Conservation (phyloP, 2,888 invertebrate species). For the Eretmocerus hayati region DNA sequence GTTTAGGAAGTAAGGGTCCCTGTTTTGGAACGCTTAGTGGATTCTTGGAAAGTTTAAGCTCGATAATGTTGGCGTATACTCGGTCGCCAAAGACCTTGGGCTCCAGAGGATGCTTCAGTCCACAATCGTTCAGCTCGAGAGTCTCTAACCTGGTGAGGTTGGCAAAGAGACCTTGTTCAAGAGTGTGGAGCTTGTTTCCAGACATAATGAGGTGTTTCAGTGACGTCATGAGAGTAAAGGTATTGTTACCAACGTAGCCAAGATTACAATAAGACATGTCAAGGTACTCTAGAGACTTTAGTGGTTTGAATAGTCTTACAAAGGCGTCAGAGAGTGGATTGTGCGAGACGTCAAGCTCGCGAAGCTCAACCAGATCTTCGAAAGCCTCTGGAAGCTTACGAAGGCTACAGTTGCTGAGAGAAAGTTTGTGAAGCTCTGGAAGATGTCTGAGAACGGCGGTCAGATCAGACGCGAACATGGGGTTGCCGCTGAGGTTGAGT, state of each 20-base stretch:
- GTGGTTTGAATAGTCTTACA: constrained; percentile 57
- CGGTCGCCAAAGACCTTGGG: constrained; percentile 63
- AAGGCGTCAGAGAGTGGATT: constrained; percentile 65
- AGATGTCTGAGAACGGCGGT: constrained; percentile 60
- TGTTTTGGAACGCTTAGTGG: constrained; percentile 56
- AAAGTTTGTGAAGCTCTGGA: constrained; percentile 58
- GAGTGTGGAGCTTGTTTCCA: constrained; percentile 59
- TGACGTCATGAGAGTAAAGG: constrained; percentile 63
- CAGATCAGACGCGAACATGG: constrained; percentile 61
- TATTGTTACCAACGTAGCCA: constrained; percentile 57
- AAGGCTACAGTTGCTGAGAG: constrained; percentile 61
- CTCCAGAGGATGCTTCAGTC: constrained; percentile 57
- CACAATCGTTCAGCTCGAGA: constrained; percentile 63
- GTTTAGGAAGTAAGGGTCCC: constrained; percentile 58
- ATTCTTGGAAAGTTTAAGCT: constrained; percentile 63
- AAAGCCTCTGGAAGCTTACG: constrained; percentile 61
- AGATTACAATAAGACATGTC: constrained; percentile 70
- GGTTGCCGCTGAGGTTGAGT: constrained; percentile 61
- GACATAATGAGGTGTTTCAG: constrained; percentile 61
- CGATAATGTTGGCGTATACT: constrained; percentile 58
- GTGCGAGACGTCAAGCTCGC: constrained; percentile 63
- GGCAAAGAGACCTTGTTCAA: constrained; percentile 62
- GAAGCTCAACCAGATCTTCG: constrained; percentile 58
- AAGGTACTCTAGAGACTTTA: constrained; percentile 60
- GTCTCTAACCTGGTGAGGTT: constrained; percentile 61